phyloP scores from a whole-genome alignment of 2,113 vertebrate species.

The Nettapus auritus region DNA sequence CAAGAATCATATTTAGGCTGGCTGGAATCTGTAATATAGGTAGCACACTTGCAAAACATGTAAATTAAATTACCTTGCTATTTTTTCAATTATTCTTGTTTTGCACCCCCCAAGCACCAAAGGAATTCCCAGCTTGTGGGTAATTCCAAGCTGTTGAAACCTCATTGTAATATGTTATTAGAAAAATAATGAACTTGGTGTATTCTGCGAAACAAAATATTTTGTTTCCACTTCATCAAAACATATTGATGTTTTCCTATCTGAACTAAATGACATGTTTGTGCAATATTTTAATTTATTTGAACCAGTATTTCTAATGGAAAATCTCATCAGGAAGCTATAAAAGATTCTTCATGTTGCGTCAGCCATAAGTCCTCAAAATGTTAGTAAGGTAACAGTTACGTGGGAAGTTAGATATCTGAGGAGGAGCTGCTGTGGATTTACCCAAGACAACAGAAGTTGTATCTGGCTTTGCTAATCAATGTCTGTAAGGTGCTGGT shows the following conservation, averaged over 20 bases:
- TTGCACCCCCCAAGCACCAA: not conserved
- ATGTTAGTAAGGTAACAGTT: not conserved
- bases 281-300: not conserved
- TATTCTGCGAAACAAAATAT: not conserved
- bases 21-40: not conserved
- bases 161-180: not conserved
- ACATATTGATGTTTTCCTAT: not conserved
- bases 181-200: not conserved
- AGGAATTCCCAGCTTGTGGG: not conserved
- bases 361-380: fast-evolving
- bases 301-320: not conserved
- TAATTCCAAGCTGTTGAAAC: not conserved
- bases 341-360: not conserved
- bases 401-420: not conserved
- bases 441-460: not conserved
- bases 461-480: not conserved
- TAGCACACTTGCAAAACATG: not conserved
- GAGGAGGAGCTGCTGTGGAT: not conserved
- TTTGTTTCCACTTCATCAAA: not conserved
- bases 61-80: not conserved
- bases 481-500: not conserved
- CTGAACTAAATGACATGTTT: not conserved
- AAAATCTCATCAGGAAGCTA: not conserved
- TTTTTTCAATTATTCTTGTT: not conserved
- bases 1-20: not conserved